Conservation (phyloP, 2,797 vertebrate species). For the Echeneis naucrates region DNA sequence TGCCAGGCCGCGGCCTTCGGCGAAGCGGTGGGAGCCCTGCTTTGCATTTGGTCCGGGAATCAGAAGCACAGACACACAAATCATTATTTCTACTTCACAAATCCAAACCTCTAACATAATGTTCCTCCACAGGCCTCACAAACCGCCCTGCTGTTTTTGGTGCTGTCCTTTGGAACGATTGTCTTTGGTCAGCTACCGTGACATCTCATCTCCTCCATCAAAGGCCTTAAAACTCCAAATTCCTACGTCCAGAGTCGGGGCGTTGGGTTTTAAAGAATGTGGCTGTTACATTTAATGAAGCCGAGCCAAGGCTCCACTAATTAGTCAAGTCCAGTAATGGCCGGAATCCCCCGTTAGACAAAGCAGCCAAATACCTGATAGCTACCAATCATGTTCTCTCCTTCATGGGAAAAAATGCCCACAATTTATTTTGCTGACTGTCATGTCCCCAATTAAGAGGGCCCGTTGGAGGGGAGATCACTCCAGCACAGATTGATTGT, state of each 20-base stretch:
- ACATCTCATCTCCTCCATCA: conserved; percentile 62
- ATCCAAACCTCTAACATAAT: conserved; percentile 27
- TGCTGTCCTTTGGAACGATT: conserved; percentile 62
- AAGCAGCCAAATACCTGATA: conserved; percentile 78
- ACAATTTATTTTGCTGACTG: conserved; percentile 70
- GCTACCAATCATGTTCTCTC: conserved; percentile 63
- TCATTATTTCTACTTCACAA: conserved; percentile 56
- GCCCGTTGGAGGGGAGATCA: conserved; percentile 41
- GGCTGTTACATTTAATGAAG: conserved; percentile 72
- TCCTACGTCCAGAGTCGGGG: conserved; percentile 57
- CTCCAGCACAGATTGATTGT: conserved; percentile 23
- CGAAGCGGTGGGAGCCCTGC: conserved; percentile 20
- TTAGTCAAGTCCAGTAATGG: conserved; percentile 77
- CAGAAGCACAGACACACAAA: conserved; percentile 50
- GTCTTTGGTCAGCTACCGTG: conserved; percentile 72
- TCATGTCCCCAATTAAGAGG: conserved; percentile 75
- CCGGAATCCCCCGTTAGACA: conserved; percentile 67
- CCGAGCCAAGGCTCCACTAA: conserved; percentile 72
- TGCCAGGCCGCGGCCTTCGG: neutral
- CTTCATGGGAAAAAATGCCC: conserved; percentile 78
- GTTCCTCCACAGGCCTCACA: conserved; percentile 43
- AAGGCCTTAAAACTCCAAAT: conserved; percentile 73
- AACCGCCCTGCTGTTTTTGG: conserved; percentile 44
- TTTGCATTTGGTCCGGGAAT: conserved; percentile 42
- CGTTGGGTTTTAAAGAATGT: conserved; percentile 75